Evolutionary conservation across 1,140 invertebrate genomes (phyloP).

Genomic region (Drosophila bifasciata): DNA sequence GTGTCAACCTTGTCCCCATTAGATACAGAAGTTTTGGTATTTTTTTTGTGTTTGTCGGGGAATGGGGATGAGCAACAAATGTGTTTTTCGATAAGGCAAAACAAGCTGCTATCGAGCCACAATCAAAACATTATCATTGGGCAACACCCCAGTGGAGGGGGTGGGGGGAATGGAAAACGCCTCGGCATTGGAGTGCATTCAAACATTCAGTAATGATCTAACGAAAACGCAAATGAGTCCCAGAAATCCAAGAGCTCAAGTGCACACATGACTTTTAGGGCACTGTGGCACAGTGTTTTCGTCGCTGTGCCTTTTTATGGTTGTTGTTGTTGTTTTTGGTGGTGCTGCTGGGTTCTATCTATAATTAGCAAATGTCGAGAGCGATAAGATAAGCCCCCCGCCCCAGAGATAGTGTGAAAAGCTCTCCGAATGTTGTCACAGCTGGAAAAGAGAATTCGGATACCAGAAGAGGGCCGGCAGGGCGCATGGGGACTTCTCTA

Average conservation of each 20-base stretch:
- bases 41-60: not conserved
- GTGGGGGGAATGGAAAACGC: slow-evolving; percentile 14
- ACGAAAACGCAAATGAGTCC: slow-evolving; percentile 24
- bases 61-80: slow-evolving; percentile 60
- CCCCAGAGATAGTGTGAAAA: slow-evolving; percentile 39
- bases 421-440: slow-evolving; percentile 20
- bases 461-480: not conserved
- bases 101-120: slow-evolving; percentile 65
- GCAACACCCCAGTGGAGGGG: slow-evolving; percentile 3
- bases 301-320: not conserved
- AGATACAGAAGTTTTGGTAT: slow-evolving; percentile 41
- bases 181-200: slow-evolving; percentile 26
- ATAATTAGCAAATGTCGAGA: slow-evolving; percentile 71
- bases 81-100: slow-evolving; percentile 64
- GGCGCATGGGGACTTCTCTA: slow-evolving; percentile 22
- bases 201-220: slow-evolving; percentile 4
- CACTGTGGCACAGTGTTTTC: no score
- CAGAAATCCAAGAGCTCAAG: slow-evolving; percentile 36
- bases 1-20: slow-evolving; percentile 73
- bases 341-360: slow-evolving; percentile 49
- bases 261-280: slow-evolving; percentile 47
- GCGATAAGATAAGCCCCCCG: slow-evolving; percentile 59
- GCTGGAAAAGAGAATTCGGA: slow-evolving; percentile 38
- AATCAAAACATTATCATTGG: slow-evolving; percentile 66
- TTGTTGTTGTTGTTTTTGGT: slow-evolving; percentile 12